Percentiles rank a stretch among this genome's conserved stretches.
These are phyloP conservation scores for Tachina fera DNA, from an alignment of 2,888 invertebrate species.

Conservation along the genomic window DNA sequence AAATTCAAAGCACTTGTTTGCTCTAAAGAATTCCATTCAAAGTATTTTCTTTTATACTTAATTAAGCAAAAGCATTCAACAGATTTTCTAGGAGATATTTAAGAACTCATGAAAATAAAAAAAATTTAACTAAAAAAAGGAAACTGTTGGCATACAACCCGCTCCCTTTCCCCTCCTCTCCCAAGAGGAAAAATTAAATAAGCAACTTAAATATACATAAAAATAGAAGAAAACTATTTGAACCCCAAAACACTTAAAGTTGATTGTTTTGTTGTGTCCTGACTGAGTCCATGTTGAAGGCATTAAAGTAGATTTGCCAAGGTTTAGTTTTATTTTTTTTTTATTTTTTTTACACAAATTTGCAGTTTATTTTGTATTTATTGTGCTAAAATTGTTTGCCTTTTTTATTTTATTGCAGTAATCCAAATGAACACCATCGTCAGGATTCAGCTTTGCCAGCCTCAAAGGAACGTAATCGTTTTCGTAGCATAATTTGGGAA, in stretches of 20 bases:
- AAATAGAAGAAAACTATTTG: slow-evolving; percentile 24
- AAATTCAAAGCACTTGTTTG: not conserved
- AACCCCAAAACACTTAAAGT: slow-evolving; percentile 71
- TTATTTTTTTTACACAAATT: not conserved
- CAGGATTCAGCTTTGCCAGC: slow-evolving; percentile 90
- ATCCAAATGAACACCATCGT: slow-evolving; percentile 92
- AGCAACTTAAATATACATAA: not conserved
- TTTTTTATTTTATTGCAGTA: slow-evolving; percentile 84
- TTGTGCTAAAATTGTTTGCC: not conserved
- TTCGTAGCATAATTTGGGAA: slow-evolving; percentile 93
- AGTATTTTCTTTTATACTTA: not conserved
- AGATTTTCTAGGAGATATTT: too few relatives aligned
- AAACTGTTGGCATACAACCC: too few relatives aligned
- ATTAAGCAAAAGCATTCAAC: too few relatives aligned
- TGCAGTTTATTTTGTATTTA: not conserved
- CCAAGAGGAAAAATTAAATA: not conserved
- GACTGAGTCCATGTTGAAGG: slow-evolving; percentile 9
- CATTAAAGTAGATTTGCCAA: slow-evolving; percentile 3
- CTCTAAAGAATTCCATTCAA: not conserved
- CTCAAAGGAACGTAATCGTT: slow-evolving; percentile 92
- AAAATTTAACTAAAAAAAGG: too few relatives aligned
- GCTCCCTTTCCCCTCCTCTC: too few relatives aligned
- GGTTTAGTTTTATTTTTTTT: not conserved
- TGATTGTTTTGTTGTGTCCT: slow-evolving; percentile 73
- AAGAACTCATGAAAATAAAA: too few relatives aligned